phyloP scores from a whole-genome alignment of 2,113 vertebrate species.

The Hemibagrus wyckioides region DNA sequence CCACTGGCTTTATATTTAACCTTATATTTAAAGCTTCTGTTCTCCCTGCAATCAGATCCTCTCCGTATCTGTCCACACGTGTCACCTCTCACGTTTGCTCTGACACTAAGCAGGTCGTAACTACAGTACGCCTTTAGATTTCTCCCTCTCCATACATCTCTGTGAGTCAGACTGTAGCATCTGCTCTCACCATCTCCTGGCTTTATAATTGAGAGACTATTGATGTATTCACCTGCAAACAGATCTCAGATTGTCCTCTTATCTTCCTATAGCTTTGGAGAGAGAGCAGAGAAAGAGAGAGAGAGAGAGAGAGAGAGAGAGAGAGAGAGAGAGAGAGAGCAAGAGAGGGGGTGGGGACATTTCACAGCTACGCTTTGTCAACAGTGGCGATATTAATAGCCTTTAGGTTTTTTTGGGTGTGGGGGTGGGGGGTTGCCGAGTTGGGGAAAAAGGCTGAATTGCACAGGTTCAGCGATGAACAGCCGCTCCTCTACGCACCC shows the following conservation, averaged over 20 bases:
- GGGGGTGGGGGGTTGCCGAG: constrained; percentile 24
- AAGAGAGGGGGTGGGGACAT: neutral
- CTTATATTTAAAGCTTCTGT: neutral
- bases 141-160: neutral
- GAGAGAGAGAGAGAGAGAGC: too few species aligned
- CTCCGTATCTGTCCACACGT: neutral
- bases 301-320: neutral
- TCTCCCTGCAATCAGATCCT: neutral
- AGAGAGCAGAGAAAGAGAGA: too few species aligned
- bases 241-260: neutral
- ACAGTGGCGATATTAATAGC: constrained; percentile 56
- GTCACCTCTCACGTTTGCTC: neutral
- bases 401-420: neutral
- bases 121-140: neutral
- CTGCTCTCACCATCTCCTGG: neutral
- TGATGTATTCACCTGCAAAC: constrained; percentile 20
- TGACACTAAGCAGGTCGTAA: neutral
- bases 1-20: neutral
- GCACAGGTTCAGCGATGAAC: constrained; percentile 52
- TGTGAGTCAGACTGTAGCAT: neutral
- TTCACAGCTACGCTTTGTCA: constrained; percentile 25
- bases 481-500: constrained; percentile 60
- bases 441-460: constrained; percentile 56
- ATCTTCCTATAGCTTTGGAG: constrained; percentile 12
- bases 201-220: constrained; percentile 10